These are phyloP conservation scores for Pachyuromys duprasi DNA, from an alignment of 2,797 vertebrate species.

Conservation along the genomic window DNA sequence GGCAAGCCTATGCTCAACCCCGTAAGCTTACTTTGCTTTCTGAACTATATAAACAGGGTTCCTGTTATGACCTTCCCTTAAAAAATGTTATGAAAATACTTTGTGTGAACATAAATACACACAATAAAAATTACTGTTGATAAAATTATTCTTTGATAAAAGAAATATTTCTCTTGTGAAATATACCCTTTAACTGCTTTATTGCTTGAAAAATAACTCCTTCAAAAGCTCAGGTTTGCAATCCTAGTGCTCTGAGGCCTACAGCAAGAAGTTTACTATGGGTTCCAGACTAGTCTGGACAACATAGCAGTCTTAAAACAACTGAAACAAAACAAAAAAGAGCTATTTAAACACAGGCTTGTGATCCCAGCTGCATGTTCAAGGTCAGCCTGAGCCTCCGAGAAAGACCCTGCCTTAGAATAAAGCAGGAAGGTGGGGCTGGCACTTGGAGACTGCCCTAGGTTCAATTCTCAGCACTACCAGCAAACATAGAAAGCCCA, in stretches of 20 bases:
- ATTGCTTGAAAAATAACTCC: not conserved
- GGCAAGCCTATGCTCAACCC: not conserved
- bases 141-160: slow-evolving; percentile 19
- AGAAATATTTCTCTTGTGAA: not conserved
- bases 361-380: not conserved
- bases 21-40: slow-evolving; percentile 28
- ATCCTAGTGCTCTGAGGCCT: not conserved
- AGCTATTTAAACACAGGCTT: not conserved
- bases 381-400: not conserved
- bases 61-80: not conserved
- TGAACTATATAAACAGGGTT: slow-evolving; percentile 15
- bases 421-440: not conserved
- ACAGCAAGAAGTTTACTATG: not conserved
- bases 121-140: slow-evolving; percentile 11
- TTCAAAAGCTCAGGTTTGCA: not conserved
- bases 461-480: not conserved
- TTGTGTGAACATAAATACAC: not conserved
- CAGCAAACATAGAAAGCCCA: not conserved
- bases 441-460: not conserved
- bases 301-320: not conserved
- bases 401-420: not conserved
- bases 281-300: not conserved
- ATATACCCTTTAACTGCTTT: not conserved
- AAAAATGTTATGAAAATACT: slow-evolving; percentile 37
- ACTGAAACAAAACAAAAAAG: not conserved